These are phyloP conservation scores for Adineta ricciae DNA, from an alignment of 2,888 invertebrate species.

Conservation along the genomic window DNA sequence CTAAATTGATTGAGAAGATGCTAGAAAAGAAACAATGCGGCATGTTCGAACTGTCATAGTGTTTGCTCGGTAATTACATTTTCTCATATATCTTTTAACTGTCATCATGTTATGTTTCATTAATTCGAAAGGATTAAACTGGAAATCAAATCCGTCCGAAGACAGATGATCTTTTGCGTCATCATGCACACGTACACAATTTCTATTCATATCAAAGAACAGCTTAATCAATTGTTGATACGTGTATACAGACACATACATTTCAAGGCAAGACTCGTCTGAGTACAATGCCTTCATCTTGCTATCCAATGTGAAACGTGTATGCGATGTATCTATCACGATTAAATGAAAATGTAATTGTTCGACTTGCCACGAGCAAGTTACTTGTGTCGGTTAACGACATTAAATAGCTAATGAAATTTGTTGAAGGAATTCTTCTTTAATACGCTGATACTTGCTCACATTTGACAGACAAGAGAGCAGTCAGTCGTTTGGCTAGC, in stretches of 20 bases:
- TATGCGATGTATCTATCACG: not conserved
- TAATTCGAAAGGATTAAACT: not conserved
- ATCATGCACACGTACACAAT: not conserved
- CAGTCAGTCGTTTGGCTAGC: not conserved
- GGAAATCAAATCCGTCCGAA: not conserved
- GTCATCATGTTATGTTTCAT: not conserved
- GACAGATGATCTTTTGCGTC: not conserved
- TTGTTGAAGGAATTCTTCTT: not conserved
- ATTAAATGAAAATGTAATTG: not conserved
- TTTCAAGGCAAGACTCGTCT: not conserved
- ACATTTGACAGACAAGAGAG: not conserved
- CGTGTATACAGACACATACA: not conserved
- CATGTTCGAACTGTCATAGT: not conserved
- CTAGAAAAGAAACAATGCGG: not conserved
- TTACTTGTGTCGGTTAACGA: not conserved
- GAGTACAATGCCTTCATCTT: not conserved
- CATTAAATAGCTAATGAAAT: slow-evolving; percentile 9
- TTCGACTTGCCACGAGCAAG: not conserved
- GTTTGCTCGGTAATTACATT: not conserved
- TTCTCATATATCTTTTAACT: not conserved
- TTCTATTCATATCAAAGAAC: not conserved
- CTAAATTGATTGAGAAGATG: not conserved
- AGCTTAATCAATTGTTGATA: not conserved
- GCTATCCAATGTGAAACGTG: not conserved
- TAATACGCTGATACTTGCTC: not conserved